Base-by-base conservation (phyloP, 2,797 vertebrate species). In the Chelidonichthys spinosus region DNA sequence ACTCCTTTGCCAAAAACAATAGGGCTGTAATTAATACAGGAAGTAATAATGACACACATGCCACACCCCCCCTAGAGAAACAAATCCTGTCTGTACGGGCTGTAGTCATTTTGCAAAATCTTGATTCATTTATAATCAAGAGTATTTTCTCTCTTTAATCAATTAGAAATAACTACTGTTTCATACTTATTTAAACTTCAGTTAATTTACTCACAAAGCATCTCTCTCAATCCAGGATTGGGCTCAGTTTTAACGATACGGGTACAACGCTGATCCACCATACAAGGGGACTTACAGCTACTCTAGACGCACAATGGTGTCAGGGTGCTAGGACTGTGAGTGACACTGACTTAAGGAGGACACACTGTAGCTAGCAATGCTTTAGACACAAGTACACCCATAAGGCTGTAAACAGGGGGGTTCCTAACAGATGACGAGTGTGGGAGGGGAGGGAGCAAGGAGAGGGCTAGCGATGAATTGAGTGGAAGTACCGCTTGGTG, bases 401-500 rank as follows among this genome's bases (percentile, higher is more conserved):
- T 78, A 69, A 79, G 39, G 77, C 79, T 89, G 15, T 13, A 80
- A 64, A 76, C 25, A 25, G 25, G 25, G 52, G 80, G 59, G 33
- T 61, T 86, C 75, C 84, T 89, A 92, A 77, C 63, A 87, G 72
- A 78, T 89, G 85, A 87, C 79, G 77, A 81, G 84, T 85, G 62
- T 85, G 79, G 83, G 79, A 74, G 71, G 73, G 79, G 52, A 65
- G 63, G 86, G 78, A 80, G 82, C 75, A 85, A 86, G 78, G 83
- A 87, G 84, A 89, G 89, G 88, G 72, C 88, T 82, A 90, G 89
- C 84, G 90, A 94, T 94, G 89, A 93, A 92, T 94, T 93, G 90
- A 94, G 89, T 94, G 91, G 90, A 95, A 94, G 94, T 95, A 95
- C 93, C 94, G 93, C 90, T 94, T 94, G 92, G 85, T 90, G 94